Conservation (phyloP, 2,113 vertebrate species). For the Tympanuchus pallidicinctus region DNA sequence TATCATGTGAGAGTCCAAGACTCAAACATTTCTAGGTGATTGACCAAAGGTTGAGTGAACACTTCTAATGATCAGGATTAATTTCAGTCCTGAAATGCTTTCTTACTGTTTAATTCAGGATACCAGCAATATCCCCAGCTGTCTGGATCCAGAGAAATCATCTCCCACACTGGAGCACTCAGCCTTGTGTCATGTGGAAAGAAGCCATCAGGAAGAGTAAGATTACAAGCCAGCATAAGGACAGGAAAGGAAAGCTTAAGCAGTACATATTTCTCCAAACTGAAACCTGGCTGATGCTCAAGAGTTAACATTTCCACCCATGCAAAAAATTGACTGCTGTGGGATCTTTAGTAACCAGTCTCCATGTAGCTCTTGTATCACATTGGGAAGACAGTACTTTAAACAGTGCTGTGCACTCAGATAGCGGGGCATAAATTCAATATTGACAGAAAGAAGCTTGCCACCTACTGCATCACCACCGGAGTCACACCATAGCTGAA, state of each 20-base stretch:
- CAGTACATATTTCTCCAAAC: conserved; percentile 1
- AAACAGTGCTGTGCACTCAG: neutral
- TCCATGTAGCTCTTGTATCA: neutral
- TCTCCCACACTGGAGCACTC: neutral
- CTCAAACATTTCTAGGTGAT: neutral
- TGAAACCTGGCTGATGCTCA: neutral
- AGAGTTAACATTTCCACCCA: neutral
- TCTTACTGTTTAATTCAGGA: neutral
- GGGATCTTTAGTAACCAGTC: accelerated
- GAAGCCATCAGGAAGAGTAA: neutral
- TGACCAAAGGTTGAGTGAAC: neutral
- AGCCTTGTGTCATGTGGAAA: neutral
- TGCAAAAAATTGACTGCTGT: neutral
- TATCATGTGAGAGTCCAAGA: neutral
- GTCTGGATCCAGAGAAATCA: neutral
- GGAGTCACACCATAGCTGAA: conserved; percentile 15
- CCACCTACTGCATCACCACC: conserved; percentile 3
- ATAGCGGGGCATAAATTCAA: neutral
- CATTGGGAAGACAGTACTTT: neutral
- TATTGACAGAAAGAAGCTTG: conserved; percentile 49
- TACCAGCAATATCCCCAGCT: neutral
- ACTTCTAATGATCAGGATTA: neutral
- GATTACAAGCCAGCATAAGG: neutral
- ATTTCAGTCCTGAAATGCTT: neutral
- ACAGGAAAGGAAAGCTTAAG: neutral